Conservation (phyloP, 2,888 invertebrate genomes). For the Omphaloscelis lunosa region DNA sequence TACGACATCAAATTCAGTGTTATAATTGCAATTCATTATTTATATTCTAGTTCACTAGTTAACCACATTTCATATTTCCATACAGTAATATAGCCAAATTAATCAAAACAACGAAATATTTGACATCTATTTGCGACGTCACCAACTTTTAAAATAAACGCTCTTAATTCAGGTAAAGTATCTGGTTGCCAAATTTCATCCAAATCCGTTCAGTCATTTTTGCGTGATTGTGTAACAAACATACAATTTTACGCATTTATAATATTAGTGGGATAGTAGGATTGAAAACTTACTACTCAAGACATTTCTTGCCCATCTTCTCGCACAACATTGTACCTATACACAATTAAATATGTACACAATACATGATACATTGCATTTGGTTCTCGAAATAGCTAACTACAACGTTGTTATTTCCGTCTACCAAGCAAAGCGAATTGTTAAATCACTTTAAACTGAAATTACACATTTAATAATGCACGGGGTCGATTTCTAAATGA, state of each 20-base stretch:
- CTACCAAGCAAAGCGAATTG: conserved; percentile 1
- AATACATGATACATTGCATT: conserved; percentile 7
- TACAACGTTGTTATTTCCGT: not conserved
- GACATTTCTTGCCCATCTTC: not conserved
- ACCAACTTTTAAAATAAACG: too few relatives aligned
- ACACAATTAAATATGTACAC: not conserved
- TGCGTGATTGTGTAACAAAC: not conserved
- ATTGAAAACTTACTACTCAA: not conserved
- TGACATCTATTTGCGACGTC: too few relatives aligned
- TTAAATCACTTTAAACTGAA: not conserved
- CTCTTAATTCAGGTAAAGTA: too few relatives aligned
- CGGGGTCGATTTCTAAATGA: not conserved
- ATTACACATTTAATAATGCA: conserved; percentile 24
- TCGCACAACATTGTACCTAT: not conserved
- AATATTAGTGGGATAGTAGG: not conserved
- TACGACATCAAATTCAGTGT: too few relatives aligned
- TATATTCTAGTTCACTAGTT: too few relatives aligned
- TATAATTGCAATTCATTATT: too few relatives aligned
- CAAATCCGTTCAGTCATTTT: not conserved
- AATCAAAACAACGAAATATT: too few relatives aligned
- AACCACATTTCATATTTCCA: too few relatives aligned
- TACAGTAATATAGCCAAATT: too few relatives aligned
- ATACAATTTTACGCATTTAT: not conserved
- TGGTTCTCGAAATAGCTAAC: conserved; percentile 13
- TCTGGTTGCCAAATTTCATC: not conserved